Evolutionary conservation across 2,888 invertebrate species (phyloP).

Genomic region (Macrophya annulata): DNA sequence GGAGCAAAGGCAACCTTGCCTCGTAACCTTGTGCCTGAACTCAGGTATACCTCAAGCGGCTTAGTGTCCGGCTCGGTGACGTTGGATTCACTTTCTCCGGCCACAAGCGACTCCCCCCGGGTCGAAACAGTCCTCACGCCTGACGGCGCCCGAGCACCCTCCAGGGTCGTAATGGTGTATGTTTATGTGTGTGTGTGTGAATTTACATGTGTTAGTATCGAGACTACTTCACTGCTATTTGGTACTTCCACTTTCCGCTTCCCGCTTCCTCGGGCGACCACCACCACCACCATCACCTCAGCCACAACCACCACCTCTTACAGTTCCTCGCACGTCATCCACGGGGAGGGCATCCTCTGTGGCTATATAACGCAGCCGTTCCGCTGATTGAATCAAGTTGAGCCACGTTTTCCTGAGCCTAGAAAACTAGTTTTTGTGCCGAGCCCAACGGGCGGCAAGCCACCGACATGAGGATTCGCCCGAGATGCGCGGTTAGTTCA

Average conservation of each 20-base stretch:
- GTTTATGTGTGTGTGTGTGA: slow-evolving; percentile 55
- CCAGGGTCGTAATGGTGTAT: slow-evolving; percentile 51
- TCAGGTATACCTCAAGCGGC: slow-evolving; percentile 62
- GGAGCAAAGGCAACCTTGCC: slow-evolving; percentile 73
- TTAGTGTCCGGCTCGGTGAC: slow-evolving; percentile 36
- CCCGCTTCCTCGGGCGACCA: slow-evolving; percentile 48
- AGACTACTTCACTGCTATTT: slow-evolving; percentile 60
- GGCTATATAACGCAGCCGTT: slow-evolving; percentile 79
- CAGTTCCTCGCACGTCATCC: slow-evolving; percentile 18
- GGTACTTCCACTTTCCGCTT: slow-evolving; percentile 56
- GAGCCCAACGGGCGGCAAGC: slow-evolving; percentile 75
- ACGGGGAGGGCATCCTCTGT: slow-evolving; percentile 69
- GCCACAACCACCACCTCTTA: slow-evolving; percentile 58
- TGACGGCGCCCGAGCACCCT: slow-evolving; percentile 60
- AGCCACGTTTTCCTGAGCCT: slow-evolving; percentile 76
- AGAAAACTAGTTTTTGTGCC: slow-evolving; percentile 75
- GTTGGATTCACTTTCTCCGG: slow-evolving; percentile 76
- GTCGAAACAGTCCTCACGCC: slow-evolving; percentile 60
- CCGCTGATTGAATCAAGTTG: slow-evolving; percentile 78
- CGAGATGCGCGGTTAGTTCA: slow-evolving; percentile 77
- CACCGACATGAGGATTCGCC: slow-evolving; percentile 77
- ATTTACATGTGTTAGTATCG: slow-evolving; percentile 30
- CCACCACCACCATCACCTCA: slow-evolving; percentile 54
- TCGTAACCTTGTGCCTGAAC: slow-evolving; percentile 77
- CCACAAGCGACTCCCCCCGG: slow-evolving; percentile 43